Percentiles rank a stretch among this genome's conserved stretches.
Evolutionary conservation across 2,113 vertebrate species (phyloP).

Genomic region (Capreolus pygargus): DNA sequence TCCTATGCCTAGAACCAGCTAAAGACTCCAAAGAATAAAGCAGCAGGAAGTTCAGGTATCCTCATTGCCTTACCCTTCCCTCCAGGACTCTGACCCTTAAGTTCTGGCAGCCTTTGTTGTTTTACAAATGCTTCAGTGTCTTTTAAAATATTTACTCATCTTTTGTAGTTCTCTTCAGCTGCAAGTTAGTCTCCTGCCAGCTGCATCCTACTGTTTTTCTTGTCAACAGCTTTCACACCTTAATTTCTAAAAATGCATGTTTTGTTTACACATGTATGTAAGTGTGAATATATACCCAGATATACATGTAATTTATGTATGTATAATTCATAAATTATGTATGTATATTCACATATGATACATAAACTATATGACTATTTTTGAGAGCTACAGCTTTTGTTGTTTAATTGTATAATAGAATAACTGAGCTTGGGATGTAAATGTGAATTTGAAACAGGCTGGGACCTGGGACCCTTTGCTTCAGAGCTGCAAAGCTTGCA

Average conservation of each 20-base stretch:
- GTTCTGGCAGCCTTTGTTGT: conserved; percentile 42
- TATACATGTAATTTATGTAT: neutral
- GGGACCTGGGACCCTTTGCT: neutral
- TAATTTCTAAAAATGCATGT: neutral
- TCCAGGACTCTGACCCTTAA: neutral
- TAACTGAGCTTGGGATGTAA: neutral
- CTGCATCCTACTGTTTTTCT: neutral
- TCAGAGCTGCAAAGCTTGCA: neutral
- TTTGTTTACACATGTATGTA: neutral
- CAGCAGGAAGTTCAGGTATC: neutral
- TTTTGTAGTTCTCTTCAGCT: conserved; percentile 35
- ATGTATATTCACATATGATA: neutral
- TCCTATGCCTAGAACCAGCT: neutral
- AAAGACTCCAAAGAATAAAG: neutral
- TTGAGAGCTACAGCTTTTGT: neutral
- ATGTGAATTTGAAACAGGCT: neutral
- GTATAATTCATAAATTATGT: neutral
- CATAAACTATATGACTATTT: neutral
- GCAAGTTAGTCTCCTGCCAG: neutral
- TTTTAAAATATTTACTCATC: conserved; percentile 60
- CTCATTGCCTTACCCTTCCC: neutral
- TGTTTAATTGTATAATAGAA: neutral
- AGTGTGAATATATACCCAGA: neutral
- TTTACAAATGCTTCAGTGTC: conserved; percentile 59
- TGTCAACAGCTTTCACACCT: neutral